A percentile compares a stretch with the other conserved stretches of the same genome.
phyloP scores from a whole-genome alignment of 1,140 invertebrate species.

The Nasonia giraulti region DNA sequence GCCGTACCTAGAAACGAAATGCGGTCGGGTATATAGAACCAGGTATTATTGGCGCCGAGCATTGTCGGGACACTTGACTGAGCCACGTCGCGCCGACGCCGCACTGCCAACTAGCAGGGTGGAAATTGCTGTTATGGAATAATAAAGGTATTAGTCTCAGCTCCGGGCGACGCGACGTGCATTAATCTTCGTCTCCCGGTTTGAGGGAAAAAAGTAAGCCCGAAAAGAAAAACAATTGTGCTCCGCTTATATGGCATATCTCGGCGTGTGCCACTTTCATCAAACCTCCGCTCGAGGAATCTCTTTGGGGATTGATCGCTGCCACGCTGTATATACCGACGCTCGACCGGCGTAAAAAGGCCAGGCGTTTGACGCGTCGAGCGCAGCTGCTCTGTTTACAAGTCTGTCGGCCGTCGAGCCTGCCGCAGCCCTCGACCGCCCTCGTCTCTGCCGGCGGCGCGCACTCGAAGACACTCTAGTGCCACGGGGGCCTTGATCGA shows the following conservation, averaged over 20 bases:
- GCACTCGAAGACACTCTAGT: neutral
- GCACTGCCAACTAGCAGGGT: neutral
- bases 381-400: too few species aligned
- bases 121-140: neutral
- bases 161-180: too few species aligned
- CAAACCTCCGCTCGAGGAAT: too few species aligned
- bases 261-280: too few species aligned
- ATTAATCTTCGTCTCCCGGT: too few species aligned
- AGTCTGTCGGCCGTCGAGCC: too few species aligned
- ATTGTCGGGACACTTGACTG: constrained; percentile 4
- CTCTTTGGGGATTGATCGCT: neutral
- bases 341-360: neutral
- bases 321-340: neutral
- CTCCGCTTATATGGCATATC: too few species aligned
- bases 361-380: neutral
- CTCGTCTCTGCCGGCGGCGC: too few species aligned
- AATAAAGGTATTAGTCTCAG: too few species aligned
- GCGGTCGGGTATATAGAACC: neutral
- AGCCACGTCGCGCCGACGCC: neutral
- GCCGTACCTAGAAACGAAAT: neutral
- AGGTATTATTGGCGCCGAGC: neutral
- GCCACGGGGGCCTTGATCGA: neutral
- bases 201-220: too few species aligned
- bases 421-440: too few species aligned
- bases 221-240: too few species aligned